Percentiles rank a stretch among this genome's conserved stretches.
Conservation (phyloP, 2,888 invertebrate species). For the Griposia aprilina region DNA sequence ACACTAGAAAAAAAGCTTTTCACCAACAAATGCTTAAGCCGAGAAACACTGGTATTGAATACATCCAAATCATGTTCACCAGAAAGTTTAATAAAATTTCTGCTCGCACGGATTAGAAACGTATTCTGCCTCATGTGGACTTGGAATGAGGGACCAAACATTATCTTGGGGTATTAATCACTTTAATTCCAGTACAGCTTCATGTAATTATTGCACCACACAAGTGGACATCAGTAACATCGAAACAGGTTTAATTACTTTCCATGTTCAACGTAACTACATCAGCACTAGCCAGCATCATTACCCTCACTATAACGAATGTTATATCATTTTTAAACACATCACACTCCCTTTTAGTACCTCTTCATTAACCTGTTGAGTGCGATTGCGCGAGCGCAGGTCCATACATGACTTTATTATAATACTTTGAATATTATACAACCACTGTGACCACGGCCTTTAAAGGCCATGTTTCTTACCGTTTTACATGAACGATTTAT, state of each 20-base stretch:
- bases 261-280: slow-evolving; percentile 23
- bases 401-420: slow-evolving; percentile 32
- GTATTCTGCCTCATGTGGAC: no score
- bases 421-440: slow-evolving; percentile 61
- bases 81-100: no score
- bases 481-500: slow-evolving; percentile 68
- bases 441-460: slow-evolving; percentile 68
- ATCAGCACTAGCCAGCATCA: slow-evolving; percentile 4
- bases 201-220: slow-evolving; percentile 1
- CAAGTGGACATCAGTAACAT: slow-evolving; percentile 15
- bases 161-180: neutral
- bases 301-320: slow-evolving; percentile 7
- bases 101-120: no score
- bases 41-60: no score
- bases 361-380: slow-evolving; percentile 39
- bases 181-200: slow-evolving; percentile 7
- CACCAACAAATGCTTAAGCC: no score
- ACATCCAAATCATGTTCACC: no score
- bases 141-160: no score
- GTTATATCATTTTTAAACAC: slow-evolving; percentile 36
- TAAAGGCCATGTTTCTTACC: slow-evolving; percentile 70
- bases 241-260: slow-evolving; percentile 37
- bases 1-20: no score
- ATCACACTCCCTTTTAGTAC: slow-evolving; percentile 30
- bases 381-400: slow-evolving; percentile 22